Evolutionary conservation across 2,797 vertebrate genomes (phyloP), one percentile per base, ranked within the genome.

Genomic region (Babyrousa celebensis): DNA sequence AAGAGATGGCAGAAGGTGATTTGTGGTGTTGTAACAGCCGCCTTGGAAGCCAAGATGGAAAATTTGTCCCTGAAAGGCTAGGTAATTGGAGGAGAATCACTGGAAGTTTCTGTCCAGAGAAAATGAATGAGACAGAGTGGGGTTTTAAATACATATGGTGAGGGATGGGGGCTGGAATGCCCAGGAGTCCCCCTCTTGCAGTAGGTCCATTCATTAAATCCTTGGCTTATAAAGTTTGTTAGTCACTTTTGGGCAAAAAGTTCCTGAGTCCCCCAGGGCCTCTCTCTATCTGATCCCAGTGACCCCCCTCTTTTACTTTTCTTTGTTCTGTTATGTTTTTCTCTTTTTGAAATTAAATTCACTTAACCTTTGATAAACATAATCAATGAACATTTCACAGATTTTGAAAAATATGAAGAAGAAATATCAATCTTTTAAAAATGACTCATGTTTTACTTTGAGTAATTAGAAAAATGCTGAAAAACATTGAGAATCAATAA

Each of bases 41-140:
- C 43, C 52, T 85, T 95, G 40, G 68, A 96, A 93, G 75, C 48
- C 2, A 17, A 93, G 92, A 85, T 90, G 88, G 88, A 97, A 97
- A 96, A 88, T 96, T 94, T 96, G 82, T 91, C 36, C 89, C 85
- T 77, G 62, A 89, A 95, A 97, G 67, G 67, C 71, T 96, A 86
- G 68, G 60, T 29, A 14, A 15, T 94, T 95, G 77, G 77, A 78
- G 72, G 29, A 94, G 12, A 89, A 32, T 79, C 82, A 67, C 40
- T 85, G 40, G 21, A 97, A 91, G 18, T 85, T 96, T 95, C 87
- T 97, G 25, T 96, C 23, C 21, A 6, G 36, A 93, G 65, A 93
- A 94, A 96, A 67, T 96, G 90, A 93, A 15, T 80, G 77, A 87
- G 95, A 94, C 25, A 65, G 67, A 90, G 23, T 89, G 18, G 18